These are phyloP conservation scores for Gymnothorax reevesii DNA, from an alignment of 2,797 vertebrate genomes.

Conservation along the genomic window DNA sequence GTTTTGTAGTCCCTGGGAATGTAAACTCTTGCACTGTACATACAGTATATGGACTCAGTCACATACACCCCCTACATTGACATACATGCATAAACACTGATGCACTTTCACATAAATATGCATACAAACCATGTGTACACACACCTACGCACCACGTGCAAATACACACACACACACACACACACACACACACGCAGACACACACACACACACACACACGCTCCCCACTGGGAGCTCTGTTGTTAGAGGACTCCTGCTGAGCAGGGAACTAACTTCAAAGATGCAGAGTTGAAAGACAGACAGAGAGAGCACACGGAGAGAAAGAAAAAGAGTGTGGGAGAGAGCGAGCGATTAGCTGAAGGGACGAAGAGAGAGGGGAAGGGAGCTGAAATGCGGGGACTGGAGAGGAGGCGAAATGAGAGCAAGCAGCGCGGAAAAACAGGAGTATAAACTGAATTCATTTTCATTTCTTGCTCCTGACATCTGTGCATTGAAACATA, in stretches of 20 bases:
- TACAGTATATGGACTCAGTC: no score
- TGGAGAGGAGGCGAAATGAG: background rate
- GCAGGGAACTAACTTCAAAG: constrained; percentile 21
- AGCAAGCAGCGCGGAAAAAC: background rate
- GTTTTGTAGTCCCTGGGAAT: no score
- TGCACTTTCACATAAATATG: background rate
- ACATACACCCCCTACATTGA: background rate
- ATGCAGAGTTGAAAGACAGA: constrained; percentile 23
- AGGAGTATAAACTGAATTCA: background rate
- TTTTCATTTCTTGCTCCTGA: background rate
- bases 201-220: background rate
- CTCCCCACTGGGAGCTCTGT: constrained; percentile 11
- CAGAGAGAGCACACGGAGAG: constrained; percentile 7
- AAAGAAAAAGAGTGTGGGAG: constrained; percentile 6
- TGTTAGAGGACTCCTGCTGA: constrained; percentile 17
- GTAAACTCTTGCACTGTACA: no score
- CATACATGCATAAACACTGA: no score
- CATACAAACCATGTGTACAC: background rate
- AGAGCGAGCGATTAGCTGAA: constrained; percentile 1
- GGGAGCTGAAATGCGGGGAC: background rate
- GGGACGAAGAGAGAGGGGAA: background rate
- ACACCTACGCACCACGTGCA: no score
- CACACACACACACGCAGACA: background rate
- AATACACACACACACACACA: background rate
- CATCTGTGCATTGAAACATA: background rate